Percentiles rank a stretch among this genome's conserved stretches.
Conservation (phyloP, 23 tunicate species). For the Styela plicata region DNA sequence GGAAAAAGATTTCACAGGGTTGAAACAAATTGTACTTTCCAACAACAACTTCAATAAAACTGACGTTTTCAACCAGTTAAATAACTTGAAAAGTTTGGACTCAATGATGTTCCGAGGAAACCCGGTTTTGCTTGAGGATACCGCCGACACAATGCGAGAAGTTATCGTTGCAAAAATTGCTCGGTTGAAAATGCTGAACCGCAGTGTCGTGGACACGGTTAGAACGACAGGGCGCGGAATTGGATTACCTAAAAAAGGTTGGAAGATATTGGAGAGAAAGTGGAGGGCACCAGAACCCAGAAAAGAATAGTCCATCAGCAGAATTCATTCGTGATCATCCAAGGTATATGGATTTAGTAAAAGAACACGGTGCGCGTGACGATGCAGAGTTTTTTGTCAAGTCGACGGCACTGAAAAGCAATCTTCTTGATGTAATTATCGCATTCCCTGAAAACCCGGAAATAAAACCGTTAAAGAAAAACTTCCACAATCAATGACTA, state of each 20-base stretch:
- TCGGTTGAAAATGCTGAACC: slow-evolving; percentile 41
- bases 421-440: slow-evolving; percentile 57
- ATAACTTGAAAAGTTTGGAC: slow-evolving; percentile 40
- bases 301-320: slow-evolving; percentile 59
- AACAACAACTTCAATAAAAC: slow-evolving; percentile 45
- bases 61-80: slow-evolving; percentile 58
- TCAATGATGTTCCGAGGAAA: slow-evolving; percentile 40
- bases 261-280: slow-evolving; percentile 74
- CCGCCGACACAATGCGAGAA: slow-evolving; percentile 40
- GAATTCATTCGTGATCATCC: slow-evolving; percentile 61
- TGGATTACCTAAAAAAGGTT: slow-evolving; percentile 59
- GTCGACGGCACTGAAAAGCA: slow-evolving; percentile 73
- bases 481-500: slow-evolving; percentile 75
- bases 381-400: slow-evolving; percentile 59
- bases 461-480: slow-evolving; percentile 48
- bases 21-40: slow-evolving; percentile 35
- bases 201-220: slow-evolving; percentile 18
- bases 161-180: slow-evolving; percentile 74
- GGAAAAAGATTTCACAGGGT: slow-evolving; percentile 25
- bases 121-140: slow-evolving; percentile 35
- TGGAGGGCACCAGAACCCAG: slow-evolving; percentile 84
- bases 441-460: slow-evolving; percentile 56
- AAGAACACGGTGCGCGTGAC: slow-evolving; percentile 75
- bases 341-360: slow-evolving; percentile 62
- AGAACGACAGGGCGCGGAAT: slow-evolving; percentile 55